These are phyloP conservation scores for Dryoscopus gambensis DNA, from an alignment of 2,113 vertebrate species.

Conservation along the genomic window DNA sequence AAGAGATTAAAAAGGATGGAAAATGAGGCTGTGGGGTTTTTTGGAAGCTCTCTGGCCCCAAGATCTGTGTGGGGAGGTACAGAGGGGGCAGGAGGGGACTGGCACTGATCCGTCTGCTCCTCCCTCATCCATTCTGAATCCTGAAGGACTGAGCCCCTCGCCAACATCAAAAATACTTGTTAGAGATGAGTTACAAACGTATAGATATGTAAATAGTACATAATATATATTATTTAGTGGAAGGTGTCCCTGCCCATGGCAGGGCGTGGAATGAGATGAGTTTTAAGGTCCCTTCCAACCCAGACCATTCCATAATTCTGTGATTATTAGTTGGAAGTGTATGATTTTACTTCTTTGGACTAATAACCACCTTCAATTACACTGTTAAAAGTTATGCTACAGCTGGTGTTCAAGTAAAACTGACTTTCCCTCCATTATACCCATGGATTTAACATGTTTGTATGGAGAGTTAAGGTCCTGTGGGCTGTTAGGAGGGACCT, in stretches of 20 bases:
- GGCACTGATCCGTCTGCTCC: not conserved
- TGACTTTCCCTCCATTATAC: not conserved
- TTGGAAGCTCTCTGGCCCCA: not conserved
- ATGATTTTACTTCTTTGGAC: not conserved
- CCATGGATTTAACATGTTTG: not conserved
- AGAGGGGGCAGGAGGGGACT: not conserved
- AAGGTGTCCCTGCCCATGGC: not conserved
- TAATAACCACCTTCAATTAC: not conserved
- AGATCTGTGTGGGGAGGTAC: rapidly evolving
- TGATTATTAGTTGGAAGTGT: not conserved
- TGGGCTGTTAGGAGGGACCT: not conserved
- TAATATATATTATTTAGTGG: too few relatives aligned
- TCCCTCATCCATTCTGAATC: not conserved
- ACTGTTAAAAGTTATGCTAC: not conserved
- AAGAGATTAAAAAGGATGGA: not conserved
- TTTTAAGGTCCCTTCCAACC: not conserved
- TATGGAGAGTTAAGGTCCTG: not conserved
- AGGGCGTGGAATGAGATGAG: not conserved
- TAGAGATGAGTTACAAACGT: not conserved
- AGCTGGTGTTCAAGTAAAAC: not conserved
- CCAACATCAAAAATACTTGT: too few relatives aligned
- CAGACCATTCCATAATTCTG: not conserved
- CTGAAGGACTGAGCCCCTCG: not conserved
- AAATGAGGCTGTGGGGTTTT: not conserved
- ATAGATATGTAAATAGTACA: not conserved